Conservation (phyloP, 2,888 invertebrate species). For the Acanthoscelides obtectus region DNA sequence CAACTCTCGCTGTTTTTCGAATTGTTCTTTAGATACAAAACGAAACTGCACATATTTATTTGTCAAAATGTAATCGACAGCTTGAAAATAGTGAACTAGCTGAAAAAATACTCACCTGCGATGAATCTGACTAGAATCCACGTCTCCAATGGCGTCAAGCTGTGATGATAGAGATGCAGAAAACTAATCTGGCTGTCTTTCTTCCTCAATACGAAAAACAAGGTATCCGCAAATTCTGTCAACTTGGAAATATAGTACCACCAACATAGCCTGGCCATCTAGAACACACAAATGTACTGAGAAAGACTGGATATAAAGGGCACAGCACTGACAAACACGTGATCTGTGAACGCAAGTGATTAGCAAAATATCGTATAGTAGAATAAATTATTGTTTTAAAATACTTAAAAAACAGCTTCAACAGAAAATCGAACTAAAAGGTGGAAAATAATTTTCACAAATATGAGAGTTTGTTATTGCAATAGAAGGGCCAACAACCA, state of each 20-base stretch:
- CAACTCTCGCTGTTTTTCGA: too few relatives aligned
- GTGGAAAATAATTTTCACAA: too few relatives aligned
- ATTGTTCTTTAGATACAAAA: too few relatives aligned
- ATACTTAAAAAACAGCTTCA: too few relatives aligned
- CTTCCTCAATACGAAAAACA: conserved; percentile 80
- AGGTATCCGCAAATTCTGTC: conserved; percentile 82
- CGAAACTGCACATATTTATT: too few relatives aligned
- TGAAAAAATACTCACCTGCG: conserved; percentile 52
- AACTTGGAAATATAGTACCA: conserved; percentile 88
- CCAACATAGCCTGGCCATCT: conserved; percentile 86
- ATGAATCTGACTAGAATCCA: conserved; percentile 76
- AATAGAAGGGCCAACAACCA: too few relatives aligned
- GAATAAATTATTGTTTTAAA: too few relatives aligned
- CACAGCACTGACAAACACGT: background rate
- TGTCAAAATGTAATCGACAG: too few relatives aligned
- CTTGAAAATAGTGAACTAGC: too few relatives aligned
- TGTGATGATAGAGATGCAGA: conserved; percentile 82
- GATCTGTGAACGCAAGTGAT: conserved; percentile 10
- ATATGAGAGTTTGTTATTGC: too few relatives aligned
- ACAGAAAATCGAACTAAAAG: too few relatives aligned
- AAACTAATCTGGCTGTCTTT: conserved; percentile 81
- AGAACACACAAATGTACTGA: conserved; percentile 30
- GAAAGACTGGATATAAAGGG: background rate
- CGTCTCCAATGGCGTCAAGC: conserved; percentile 70
- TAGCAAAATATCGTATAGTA: too few relatives aligned